Percentiles rank a stretch among this genome's conserved stretches.
phyloP scores from a whole-genome alignment of 1,140 invertebrate species.

The Zeugodacus cucurbitae region DNA sequence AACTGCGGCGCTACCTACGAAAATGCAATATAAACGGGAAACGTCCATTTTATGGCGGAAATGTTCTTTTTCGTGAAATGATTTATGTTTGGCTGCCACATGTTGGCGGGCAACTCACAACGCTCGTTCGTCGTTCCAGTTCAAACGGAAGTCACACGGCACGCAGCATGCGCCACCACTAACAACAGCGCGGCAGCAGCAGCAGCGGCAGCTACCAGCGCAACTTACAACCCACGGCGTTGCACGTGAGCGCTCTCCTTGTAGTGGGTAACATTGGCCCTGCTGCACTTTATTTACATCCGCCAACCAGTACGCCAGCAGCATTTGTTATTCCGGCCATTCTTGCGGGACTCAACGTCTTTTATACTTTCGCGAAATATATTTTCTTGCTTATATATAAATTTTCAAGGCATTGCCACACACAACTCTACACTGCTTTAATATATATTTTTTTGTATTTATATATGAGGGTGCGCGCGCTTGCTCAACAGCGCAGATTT shows the following conservation, averaged over 20 bases:
- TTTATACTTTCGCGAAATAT: not conserved
- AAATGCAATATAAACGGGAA: slow-evolving; percentile 37
- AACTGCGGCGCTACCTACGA: not conserved
- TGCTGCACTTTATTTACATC: slow-evolving; percentile 28
- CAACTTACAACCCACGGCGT: not conserved
- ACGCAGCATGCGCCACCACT: not conserved
- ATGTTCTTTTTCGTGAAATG: slow-evolving; percentile 37
- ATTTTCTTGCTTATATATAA: not conserved
- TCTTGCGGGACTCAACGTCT: not conserved
- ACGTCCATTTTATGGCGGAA: slow-evolving; percentile 42
- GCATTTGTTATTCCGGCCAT: slow-evolving; percentile 12
- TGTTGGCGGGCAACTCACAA: not conserved
- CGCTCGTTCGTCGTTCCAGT: not conserved
- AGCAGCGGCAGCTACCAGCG: not conserved
- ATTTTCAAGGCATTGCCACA: not conserved
- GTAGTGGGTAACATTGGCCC: not conserved
- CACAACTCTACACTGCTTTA: not conserved
- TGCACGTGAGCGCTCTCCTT: not conserved
- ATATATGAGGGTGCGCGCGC: not conserved
- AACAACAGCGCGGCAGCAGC: not conserved
- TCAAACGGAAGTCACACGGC: slow-evolving; percentile 30
- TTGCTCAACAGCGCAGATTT: not conserved
- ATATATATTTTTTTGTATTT: not conserved
- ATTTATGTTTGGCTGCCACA: slow-evolving; percentile 29
- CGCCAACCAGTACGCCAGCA: not conserved